Conservation (phyloP, 2,888 invertebrate genomes). For the Pyrocoelia pectoralis region DNA sequence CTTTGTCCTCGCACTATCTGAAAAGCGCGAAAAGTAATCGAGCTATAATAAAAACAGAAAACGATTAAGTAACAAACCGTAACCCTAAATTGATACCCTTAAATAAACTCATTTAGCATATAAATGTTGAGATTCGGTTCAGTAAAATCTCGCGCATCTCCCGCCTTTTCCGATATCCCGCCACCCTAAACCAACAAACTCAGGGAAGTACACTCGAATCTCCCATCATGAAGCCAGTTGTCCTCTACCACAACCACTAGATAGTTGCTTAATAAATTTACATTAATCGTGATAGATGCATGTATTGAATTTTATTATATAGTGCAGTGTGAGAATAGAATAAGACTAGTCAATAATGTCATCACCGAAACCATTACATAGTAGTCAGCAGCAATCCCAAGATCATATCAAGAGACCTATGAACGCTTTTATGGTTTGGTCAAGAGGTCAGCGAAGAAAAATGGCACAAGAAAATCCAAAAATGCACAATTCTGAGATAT, state of each 20-base stretch:
- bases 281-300: slow-evolving; percentile 12
- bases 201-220: slow-evolving; percentile 38
- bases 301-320: no score
- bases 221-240: slow-evolving; percentile 43
- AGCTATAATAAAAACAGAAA: background rate
- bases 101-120: slow-evolving; percentile 32
- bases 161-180: slow-evolving; percentile 35
- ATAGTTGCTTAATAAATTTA: slow-evolving; percentile 38
- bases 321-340: background rate
- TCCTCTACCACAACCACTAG: slow-evolving; percentile 43
- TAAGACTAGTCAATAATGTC: slow-evolving; percentile 35
- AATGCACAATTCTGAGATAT: slow-evolving; percentile 94
- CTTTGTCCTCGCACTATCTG: no score
- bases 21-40: background rate
- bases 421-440: slow-evolving; percentile 92
- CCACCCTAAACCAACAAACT: slow-evolving; percentile 43
- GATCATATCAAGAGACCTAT: slow-evolving; percentile 80
- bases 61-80: slow-evolving; percentile 19
- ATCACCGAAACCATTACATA: slow-evolving; percentile 45
- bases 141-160: slow-evolving; percentile 39
- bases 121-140: slow-evolving; percentile 29
- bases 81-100: slow-evolving; percentile 28
- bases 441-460: slow-evolving; percentile 84
- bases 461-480: slow-evolving; percentile 95
- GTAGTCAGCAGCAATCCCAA: slow-evolving; percentile 59